Base-by-base conservation (phyloP, 1,140 invertebrate species). In the Nasonia giraulti region DNA sequence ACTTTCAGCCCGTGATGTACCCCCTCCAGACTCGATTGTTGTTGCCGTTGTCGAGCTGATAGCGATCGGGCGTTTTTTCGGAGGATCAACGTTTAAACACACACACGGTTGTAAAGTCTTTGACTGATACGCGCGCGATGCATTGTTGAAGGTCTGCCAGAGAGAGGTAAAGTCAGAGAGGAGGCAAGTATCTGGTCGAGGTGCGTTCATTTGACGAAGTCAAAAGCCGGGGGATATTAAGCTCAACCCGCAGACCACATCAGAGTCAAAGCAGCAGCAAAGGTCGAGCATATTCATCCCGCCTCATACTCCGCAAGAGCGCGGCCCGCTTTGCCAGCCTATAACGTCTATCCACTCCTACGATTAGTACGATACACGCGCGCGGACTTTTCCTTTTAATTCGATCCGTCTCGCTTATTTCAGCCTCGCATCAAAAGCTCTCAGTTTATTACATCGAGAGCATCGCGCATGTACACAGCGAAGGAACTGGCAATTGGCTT, bases 181-280 rank as follows among this genome's bases (percentile, higher is more conserved):
- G 89, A 90, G 89, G 84, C 86, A 85, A 87, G 87, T 85, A 89
- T 88, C 88, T 31, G 27, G 89, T 89, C 90, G 90, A 85, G 88
- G 86, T 90, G 89, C 91, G 89, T 90, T 92, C 92, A 92, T 93
- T 92, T 91, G 91, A 91, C 89, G 89, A 92, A 90, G 91, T 91
- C 90, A 90, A 92, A 89, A 89, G 90, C 88, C 89, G 87, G 89
- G 89, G 90, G 90, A 92, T 93, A 93, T 92, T 92, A 92, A 92
- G 90, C 91, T 88, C 88, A 89, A 86, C 87, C 91, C 90, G 88
- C 89, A 92, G 90, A 92, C 92, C 91, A 92, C 92, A 93, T 92
- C 92, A 92, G 90, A 93, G 91, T 89, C 88, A 89, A 88, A 84
- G 87, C 85, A 84, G 17, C 17, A 88, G 87, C 87, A 89, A 88